Percentiles rank a stretch among this genome's conserved stretches.
Conservation (phyloP, 1,140 invertebrate species). For the Solenopsis invicta region DNA sequence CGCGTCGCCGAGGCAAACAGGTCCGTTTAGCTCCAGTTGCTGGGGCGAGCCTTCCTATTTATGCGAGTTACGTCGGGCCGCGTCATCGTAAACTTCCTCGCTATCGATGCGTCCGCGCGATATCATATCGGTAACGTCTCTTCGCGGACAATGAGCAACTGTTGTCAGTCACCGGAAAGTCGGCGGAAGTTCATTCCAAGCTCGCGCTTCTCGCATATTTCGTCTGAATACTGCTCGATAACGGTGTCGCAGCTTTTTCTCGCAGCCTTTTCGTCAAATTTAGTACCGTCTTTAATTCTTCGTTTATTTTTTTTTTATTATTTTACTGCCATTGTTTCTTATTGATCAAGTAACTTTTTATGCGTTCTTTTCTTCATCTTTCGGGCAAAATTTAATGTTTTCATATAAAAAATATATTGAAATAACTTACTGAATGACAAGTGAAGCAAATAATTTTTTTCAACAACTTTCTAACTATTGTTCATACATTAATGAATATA, state of each 20-base stretch:
- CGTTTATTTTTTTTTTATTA: background rate
- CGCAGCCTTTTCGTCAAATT: background rate
- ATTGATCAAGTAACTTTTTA: background rate
- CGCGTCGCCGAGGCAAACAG: constrained; percentile 73
- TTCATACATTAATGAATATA: background rate
- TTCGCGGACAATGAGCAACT: constrained; percentile 51
- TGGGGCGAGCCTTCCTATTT: constrained; percentile 65
- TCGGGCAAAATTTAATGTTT: background rate
- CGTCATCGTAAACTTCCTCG: constrained; percentile 56
- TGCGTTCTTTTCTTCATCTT: background rate
- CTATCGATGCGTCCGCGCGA: constrained; percentile 46
- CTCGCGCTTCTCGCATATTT: background rate
- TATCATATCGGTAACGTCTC: constrained; percentile 54
- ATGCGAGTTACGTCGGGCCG: constrained; percentile 53
- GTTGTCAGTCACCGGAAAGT: constrained; percentile 44
- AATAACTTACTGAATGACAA: background rate
- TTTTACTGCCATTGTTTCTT: background rate
- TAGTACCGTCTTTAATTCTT: background rate
- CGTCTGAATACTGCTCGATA: background rate
- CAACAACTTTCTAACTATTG: background rate
- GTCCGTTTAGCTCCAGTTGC: constrained; percentile 59
- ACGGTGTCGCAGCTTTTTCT: background rate
- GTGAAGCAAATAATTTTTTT: background rate
- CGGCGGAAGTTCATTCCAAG: constrained; percentile 1
- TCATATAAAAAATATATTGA: background rate